These are phyloP conservation scores for Speoplatyrhinus poulsoni DNA, from an alignment of 2,113 vertebrate genomes.

Conservation along the genomic window DNA sequence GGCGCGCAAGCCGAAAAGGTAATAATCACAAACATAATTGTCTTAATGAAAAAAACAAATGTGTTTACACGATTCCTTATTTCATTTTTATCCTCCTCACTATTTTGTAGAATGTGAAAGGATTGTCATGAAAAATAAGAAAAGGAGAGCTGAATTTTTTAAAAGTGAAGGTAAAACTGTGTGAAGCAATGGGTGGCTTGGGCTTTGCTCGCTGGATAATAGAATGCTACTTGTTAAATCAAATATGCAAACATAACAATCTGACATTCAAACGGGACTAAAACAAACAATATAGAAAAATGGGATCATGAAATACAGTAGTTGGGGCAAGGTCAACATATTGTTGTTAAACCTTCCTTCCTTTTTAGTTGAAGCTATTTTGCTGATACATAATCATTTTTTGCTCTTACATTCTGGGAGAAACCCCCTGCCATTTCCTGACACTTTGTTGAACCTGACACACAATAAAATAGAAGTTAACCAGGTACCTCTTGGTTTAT, in stretches of 20 bases:
- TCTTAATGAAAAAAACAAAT: background rate
- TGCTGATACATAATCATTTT: no score
- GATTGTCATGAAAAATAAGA: constrained; percentile 88
- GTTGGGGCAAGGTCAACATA: no score
- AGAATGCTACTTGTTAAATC: constrained; percentile 22
- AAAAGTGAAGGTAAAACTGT: constrained; percentile 85
- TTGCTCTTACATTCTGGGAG: no score
- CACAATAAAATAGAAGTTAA: no score
- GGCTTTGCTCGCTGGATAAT: background rate
- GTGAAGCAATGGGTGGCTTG: background rate
- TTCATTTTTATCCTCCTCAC: constrained; percentile 25
- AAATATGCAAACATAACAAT: background rate
- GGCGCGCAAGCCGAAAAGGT: constrained; percentile 82
- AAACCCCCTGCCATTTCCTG: no score
- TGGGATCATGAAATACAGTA: background rate
- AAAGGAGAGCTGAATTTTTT: constrained; percentile 92
- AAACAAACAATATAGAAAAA: background rate
- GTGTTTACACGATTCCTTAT: background rate
- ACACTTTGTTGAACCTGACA: no score
- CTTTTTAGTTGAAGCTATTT: no score
- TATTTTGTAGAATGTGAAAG: constrained; percentile 82
- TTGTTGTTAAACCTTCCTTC: no score
- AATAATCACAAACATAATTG: constrained; percentile 40
- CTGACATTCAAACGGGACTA: no score
- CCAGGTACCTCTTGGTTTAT: no score